Evolutionary conservation across 2,797 vertebrate genomes (phyloP).

Genomic region (Ctenopoma multispine): DNA sequence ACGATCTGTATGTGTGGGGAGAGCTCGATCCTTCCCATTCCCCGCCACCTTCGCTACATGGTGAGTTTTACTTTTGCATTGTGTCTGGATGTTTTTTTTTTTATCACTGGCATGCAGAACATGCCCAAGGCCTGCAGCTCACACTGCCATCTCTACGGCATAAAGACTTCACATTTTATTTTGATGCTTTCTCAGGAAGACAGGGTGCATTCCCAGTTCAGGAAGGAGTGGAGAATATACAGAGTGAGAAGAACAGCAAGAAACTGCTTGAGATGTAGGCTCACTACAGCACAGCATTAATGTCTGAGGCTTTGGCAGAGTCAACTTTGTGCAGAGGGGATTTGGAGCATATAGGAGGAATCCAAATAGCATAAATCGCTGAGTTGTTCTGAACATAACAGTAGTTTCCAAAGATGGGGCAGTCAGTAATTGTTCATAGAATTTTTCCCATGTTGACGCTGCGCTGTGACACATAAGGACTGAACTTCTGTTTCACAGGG

Average conservation of each 20-base stretch:
- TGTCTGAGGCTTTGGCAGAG: constrained; percentile 60
- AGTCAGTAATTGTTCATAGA: constrained; percentile 52
- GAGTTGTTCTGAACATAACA: constrained; percentile 50
- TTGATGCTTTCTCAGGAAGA: constrained; percentile 69
- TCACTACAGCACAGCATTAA: constrained; percentile 53
- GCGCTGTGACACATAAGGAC: constrained; percentile 25
- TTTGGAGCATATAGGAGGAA: constrained; percentile 44
- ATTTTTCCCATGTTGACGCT: constrained; percentile 30
- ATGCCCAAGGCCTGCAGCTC: constrained; percentile 72
- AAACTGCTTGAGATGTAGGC: constrained; percentile 57
- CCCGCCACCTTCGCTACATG: constrained; percentile 50
- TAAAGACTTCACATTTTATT: constrained; percentile 74
- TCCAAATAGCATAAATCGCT: constrained; percentile 60
- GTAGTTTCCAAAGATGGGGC: constrained; percentile 43
- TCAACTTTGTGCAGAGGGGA: constrained; percentile 50
- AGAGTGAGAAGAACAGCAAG: constrained; percentile 58
- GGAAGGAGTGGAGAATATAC: constrained; percentile 54
- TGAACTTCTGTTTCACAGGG: constrained; percentile 34
- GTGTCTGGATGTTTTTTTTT: constrained; percentile 58
- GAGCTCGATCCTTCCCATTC: constrained; percentile 28
- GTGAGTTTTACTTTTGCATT: constrained; percentile 62
- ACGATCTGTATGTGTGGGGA: constrained; percentile 48
- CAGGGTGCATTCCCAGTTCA: constrained; percentile 73
- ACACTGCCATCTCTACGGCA: constrained; percentile 63
- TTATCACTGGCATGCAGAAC: constrained; percentile 72